These are phyloP conservation scores for Osmerus mordax DNA, from an alignment of 2,113 vertebrate species.

Conservation along the genomic window DNA sequence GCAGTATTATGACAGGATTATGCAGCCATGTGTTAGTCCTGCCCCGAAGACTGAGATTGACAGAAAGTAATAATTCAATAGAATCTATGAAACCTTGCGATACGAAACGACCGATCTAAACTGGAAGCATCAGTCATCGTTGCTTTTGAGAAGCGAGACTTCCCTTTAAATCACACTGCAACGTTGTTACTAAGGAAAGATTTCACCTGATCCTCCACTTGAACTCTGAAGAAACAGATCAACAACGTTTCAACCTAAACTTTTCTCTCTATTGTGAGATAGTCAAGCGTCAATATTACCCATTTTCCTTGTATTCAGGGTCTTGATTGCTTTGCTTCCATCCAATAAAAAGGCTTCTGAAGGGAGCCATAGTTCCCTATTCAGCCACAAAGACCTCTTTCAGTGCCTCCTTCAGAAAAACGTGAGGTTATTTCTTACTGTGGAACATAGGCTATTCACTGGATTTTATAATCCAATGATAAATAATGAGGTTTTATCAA, in stretches of 20 bases:
- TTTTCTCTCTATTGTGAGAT: background rate
- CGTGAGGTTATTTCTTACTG: no score
- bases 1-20: no score
- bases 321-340: conserved; percentile 1
- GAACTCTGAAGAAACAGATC: conserved; percentile 13
- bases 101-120: no score
- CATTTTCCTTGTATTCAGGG: background rate
- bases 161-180: background rate
- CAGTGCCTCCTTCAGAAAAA: conserved; percentile 1
- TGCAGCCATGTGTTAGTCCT: no score
- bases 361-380: background rate
- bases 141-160: no score
- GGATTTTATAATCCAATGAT: no score
- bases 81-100: no score
- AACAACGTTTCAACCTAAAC: background rate
- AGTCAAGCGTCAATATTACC: background rate
- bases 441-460: no score
- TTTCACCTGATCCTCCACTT: background rate
- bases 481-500: background rate
- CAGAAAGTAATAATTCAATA: no score
- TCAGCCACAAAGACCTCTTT: conserved; percentile 8
- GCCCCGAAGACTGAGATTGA: no score
- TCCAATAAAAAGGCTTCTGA: conserved; percentile 1
- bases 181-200: background rate
- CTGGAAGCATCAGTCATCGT: no score